Base-by-base conservation (phyloP, 2,113 vertebrate species). In the Pantherophis guttatus region DNA sequence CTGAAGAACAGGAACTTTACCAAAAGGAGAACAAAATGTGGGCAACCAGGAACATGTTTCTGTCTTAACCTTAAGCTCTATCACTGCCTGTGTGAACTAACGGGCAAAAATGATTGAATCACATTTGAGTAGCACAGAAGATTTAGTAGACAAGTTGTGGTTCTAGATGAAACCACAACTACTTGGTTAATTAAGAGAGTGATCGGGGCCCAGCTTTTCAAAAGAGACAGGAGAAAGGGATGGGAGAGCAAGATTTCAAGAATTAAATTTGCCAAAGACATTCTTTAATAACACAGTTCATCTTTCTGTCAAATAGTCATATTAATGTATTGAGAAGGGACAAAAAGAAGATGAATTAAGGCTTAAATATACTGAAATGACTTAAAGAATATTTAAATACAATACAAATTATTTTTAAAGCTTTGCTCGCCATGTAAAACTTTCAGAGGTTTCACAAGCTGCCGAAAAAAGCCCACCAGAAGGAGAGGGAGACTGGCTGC, bases 291-390 rank as follows among this genome's bases (percentile, higher is more conserved):
- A 98, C 48, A 96, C 95, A 95, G 96, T 98, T 98, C 97, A 97
- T 98, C 97, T 98, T 98, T 98, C 97, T 98, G 97, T 97, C 98
- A 97, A 96, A 97, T 89, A 91, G 44, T 98, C 97, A 97, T 97
- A 94, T 97, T 97, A 97, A 97, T 94, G 97, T 94, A 95, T 95
- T 39, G 24, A 91, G 95, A 96, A 97, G 95, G 96, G 96, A 97
- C 97, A 97, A 96, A 95, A 95, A 97, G 97, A 95, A 97, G 97
- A 97, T 97, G 97, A 98, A 98, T 98, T 98, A 98, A 97, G 97
- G 96, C 96, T 97, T 98, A 98, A 97, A 97, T 96, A 96, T 96
- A 92, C 97, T 97, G 94, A 94, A 97, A 97, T 96, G 97, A 97
- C 97, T 97, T 94, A 93, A 96, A 95, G 97, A 98, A 98, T 97